Percentiles rank a stretch among this genome's conserved stretches.
Conservation (phyloP, 2,888 invertebrate genomes). For the Bugula neritina region DNA sequence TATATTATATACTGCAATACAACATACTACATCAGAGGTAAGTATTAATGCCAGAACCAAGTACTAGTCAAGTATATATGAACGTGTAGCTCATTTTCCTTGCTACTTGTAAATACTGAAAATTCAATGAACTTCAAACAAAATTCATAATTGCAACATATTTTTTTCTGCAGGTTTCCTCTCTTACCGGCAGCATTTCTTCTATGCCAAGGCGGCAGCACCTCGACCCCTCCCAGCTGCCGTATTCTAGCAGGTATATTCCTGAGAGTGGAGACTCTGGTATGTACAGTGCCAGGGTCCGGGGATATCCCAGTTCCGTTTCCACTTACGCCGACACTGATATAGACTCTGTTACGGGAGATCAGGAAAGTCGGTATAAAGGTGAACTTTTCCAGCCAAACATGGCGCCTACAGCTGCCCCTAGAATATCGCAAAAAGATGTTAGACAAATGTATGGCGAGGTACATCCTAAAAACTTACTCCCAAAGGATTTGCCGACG, state of each 20-base stretch:
- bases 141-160: no score
- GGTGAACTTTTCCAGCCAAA: constrained; percentile 20
- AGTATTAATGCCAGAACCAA: no score
- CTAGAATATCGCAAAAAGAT: not conserved
- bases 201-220: constrained; percentile 5
- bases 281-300: not conserved
- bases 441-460: constrained; percentile 23
- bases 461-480: constrained; percentile 13
- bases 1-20: no score
- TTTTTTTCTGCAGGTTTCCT: constrained; percentile 2
- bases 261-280: constrained; percentile 20
- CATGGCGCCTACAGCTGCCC: not conserved
- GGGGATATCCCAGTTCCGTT: not conserved
- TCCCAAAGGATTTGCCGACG: not conserved
- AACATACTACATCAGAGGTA: no score
- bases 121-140: no score
- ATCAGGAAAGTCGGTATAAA: not conserved
- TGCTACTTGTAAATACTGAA: no score
- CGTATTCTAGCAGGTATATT: not conserved
- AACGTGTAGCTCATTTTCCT: no score
- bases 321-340: constrained; percentile 7
- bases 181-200: not conserved
- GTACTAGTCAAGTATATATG: no score
- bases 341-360: constrained; percentile 9
- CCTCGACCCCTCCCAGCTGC: not conserved